A percentile compares a stretch with the other conserved stretches of the same genome.
phyloP scores from a whole-genome alignment of 2,797 vertebrate genomes.

The Lepus oiostolus region DNA sequence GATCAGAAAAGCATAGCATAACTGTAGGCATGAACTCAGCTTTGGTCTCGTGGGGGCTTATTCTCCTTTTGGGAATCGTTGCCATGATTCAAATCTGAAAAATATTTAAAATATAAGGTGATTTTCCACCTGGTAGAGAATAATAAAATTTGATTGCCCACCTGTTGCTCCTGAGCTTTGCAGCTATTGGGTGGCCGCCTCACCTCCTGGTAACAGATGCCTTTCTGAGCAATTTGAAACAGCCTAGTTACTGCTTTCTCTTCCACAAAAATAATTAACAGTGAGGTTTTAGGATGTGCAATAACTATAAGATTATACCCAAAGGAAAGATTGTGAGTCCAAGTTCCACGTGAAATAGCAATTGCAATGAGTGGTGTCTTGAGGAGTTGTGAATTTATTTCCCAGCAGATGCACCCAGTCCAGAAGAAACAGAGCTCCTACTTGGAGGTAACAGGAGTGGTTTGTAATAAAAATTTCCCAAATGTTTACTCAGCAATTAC shows the following conservation, averaged over 20 bases:
- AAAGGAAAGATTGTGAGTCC: slow-evolving; percentile 47
- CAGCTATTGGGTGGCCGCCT: background rate
- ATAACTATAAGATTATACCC: slow-evolving; percentile 4
- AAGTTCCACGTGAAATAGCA: background rate
- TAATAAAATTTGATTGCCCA: slow-evolving; percentile 73
- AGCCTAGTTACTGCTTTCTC: background rate
- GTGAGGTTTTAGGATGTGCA: background rate
- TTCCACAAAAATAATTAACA: slow-evolving; percentile 33
- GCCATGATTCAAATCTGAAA: background rate
- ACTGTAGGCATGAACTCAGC: background rate
- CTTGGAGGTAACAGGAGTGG: background rate
- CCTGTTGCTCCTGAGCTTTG: slow-evolving; percentile 45
- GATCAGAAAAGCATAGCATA: background rate
- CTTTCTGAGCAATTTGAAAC: slow-evolving; percentile 53
- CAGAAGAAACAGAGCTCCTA: slow-evolving; percentile 11
- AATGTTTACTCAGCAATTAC: slow-evolving; percentile 21
- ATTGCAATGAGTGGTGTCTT: background rate
- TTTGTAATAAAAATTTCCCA: background rate
- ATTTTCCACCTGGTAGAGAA: slow-evolving; percentile 61
- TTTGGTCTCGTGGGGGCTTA: background rate
- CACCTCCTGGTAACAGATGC: slow-evolving; percentile 41
- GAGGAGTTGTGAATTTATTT: slow-evolving; percentile 60
- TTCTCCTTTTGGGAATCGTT: slow-evolving; percentile 28
- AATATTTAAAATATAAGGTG: slow-evolving; percentile 49
- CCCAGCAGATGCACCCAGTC: background rate